Percentiles rank a stretch among this genome's conserved stretches.
Evolutionary conservation across 1,140 invertebrate genomes (phyloP).

Genomic region (Hyles vespertilio): DNA sequence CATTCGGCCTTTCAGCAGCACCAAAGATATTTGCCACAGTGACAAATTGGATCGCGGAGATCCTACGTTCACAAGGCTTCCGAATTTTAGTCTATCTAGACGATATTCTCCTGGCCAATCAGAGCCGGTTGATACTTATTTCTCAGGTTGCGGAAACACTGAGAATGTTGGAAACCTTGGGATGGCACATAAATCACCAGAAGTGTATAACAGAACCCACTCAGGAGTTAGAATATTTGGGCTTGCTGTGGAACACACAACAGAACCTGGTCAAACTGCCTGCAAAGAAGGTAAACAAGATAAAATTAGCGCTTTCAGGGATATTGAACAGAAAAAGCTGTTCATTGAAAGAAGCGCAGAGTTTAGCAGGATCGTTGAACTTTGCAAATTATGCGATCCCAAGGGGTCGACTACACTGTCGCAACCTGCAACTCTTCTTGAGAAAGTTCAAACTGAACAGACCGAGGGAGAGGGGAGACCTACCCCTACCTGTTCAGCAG

Average conservation of each 20-base stretch:
- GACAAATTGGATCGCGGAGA: slow-evolving; percentile 30
- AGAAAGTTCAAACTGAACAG: slow-evolving; percentile 9
- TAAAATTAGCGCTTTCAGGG: slow-evolving; percentile 17
- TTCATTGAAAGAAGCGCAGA: slow-evolving; percentile 23
- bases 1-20: slow-evolving; percentile 26
- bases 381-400: slow-evolving; percentile 73
- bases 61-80: slow-evolving; percentile 21
- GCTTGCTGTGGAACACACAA: slow-evolving; percentile 25
- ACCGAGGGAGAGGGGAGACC: not conserved
- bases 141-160: slow-evolving; percentile 21
- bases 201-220: slow-evolving; percentile 26
- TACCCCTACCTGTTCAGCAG: slow-evolving; percentile 9
- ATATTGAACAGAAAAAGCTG: slow-evolving; percentile 13
- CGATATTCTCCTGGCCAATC: slow-evolving; percentile 28
- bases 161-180: slow-evolving; percentile 20
- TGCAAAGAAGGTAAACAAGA: slow-evolving; percentile 15
- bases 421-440: slow-evolving; percentile 22
- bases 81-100: slow-evolving; percentile 34
- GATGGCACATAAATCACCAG: slow-evolving; percentile 38
- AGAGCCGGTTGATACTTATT: slow-evolving; percentile 1
- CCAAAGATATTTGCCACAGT: slow-evolving; percentile 25
- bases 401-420: slow-evolving; percentile 53
- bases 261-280: not conserved
- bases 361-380: slow-evolving; percentile 33
- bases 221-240: slow-evolving; percentile 32